Evolutionary conservation across 2,888 invertebrate species (phyloP).

Genomic region (Augochlorella aurata): DNA sequence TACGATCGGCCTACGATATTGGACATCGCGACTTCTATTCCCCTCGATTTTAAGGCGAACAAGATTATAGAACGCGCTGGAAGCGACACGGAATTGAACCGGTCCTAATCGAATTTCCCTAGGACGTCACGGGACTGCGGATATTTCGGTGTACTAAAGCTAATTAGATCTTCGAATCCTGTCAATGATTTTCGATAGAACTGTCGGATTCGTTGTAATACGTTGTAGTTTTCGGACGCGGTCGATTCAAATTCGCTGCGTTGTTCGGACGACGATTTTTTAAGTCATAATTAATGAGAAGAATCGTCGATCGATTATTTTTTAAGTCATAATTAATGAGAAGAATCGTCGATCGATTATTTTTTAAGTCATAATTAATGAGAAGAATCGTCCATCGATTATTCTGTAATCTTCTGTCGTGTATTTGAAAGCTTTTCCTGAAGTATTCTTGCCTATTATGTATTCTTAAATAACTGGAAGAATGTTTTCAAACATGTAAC

Average conservation of each 20-base stretch:
- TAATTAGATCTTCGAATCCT: neutral
- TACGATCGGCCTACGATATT: constrained; percentile 61
- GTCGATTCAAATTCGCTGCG: neutral
- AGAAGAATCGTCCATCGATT: neutral
- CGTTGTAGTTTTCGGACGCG: neutral
- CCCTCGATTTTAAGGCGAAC: constrained; percentile 35
- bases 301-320: neutral
- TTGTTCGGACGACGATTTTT: neutral
- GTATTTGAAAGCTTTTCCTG: neutral
- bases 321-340: neutral
- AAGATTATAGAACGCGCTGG: constrained; percentile 29
- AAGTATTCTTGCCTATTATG: too few relatives aligned
- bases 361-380: neutral
- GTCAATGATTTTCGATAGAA: neutral
- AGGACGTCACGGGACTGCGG: neutral
- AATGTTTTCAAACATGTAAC: too few relatives aligned
- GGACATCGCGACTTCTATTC: constrained; percentile 43
- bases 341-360: neutral
- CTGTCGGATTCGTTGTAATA: neutral
- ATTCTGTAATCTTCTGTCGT: neutral
- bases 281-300: neutral
- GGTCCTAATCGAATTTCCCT: constrained; percentile 33
- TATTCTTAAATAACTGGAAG: too few relatives aligned
- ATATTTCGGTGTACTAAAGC: constrained; percentile 9
- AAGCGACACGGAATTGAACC: constrained; percentile 14